Evolutionary conservation across 1,140 invertebrate species (phyloP), one percentile per base, ranked within the genome.

Genomic region (Halictus rubicundus): DNA sequence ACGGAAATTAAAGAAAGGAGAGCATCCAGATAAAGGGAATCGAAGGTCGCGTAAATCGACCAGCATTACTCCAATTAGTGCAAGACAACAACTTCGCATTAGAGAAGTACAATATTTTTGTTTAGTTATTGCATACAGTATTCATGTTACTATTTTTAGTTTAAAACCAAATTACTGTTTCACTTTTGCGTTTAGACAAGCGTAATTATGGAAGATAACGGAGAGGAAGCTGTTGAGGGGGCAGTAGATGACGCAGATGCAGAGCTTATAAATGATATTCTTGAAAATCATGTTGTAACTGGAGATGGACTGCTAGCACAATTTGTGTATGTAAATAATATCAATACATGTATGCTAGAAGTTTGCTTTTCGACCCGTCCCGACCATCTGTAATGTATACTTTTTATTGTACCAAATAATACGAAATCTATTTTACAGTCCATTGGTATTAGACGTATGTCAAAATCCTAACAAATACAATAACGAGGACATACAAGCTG

Each of bases 161-260:
- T 59, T 19, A 25, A 37, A 27, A 42, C 46, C 57, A 42, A 61
- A 76, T 66, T 52, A 14, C 16, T 68, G 63, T 70, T 32, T 63
- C 19, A 66, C 64, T 82, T 52, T 80, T 23, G 61, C 23, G 6
- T 59, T 65, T 82, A 82, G 80, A 59, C 21, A 25, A 68, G 60
- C 19, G 32, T 27, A 37, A 54, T 82, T 27, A 7, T 21, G 12
- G 89, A 89, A 4, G 88, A 92, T 10, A 86, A 92, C 88, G 91
- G 94, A 14, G 96, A 97, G 86, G 94, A 95, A 73, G 94, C 95
- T 49, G 88, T 98, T 46, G 96, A 96, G 82, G 97, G 97, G 19
- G 97, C 97, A 23, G 96, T 96, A 2, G 97, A 98, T 89, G 98
- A 99, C 91, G 95, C 95, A 8, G 97, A 98, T 85, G 96, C 96